A percentile compares a stretch with the other conserved stretches of the same genome.
These are phyloP conservation scores for Argyra leucocephala DNA, from an alignment of 2,888 invertebrate genomes.

Conservation along the genomic window DNA sequence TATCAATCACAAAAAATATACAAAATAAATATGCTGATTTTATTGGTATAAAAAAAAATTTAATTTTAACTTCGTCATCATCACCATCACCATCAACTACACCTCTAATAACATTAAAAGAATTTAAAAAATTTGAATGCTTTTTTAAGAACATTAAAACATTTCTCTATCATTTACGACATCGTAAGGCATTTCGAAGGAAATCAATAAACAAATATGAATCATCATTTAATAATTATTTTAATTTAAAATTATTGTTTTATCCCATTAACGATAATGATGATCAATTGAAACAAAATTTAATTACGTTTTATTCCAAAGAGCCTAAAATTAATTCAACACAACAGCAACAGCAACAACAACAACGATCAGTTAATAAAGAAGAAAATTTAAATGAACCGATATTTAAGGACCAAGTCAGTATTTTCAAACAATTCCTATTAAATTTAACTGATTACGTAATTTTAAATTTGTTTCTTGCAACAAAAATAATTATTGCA, in stretches of 20 bases:
- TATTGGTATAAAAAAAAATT: constrained; percentile 24
- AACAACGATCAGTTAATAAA: not conserved
- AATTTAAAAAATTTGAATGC: constrained; percentile 27
- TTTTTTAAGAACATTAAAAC: constrained; percentile 35
- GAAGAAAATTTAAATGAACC: not conserved
- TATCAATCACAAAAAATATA: constrained; percentile 31
- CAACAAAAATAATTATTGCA: not conserved
- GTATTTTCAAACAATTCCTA: not conserved
- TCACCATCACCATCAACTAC: too few species aligned
- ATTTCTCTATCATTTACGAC: constrained; percentile 41
- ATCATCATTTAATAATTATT: not conserved
- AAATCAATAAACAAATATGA: constrained; percentile 27
- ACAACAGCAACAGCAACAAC: not conserved
- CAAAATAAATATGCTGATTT: constrained; percentile 27
- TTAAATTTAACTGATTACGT: not conserved
- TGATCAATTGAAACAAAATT: not conserved
- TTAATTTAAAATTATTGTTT: not conserved
- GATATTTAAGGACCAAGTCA: not conserved
- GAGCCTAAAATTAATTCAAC: not conserved
- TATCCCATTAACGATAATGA: not conserved
- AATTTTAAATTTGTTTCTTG: not conserved
- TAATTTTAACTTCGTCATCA: constrained; percentile 13
- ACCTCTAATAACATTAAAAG: constrained; percentile 17
- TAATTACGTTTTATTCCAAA: not conserved
- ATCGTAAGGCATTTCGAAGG: constrained; percentile 44